Conservation (phyloP, 2,888 invertebrate genomes). For the Cepaea hortensis region DNA sequence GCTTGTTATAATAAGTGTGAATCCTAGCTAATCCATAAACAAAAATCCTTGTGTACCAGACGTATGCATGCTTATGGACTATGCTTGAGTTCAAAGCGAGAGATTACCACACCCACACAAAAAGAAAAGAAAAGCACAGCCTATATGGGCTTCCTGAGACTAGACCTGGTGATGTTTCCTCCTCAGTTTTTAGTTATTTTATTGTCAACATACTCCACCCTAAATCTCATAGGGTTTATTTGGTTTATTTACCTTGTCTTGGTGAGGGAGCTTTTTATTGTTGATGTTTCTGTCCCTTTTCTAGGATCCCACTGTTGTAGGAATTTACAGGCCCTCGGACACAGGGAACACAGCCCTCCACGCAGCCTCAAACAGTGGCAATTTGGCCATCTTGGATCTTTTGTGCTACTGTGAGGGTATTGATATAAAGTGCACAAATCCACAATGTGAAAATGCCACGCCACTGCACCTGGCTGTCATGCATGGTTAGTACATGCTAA, state of each 20-base stretch:
- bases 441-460: slow-evolving; percentile 73
- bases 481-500: slow-evolving; percentile 62
- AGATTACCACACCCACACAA: too few species aligned
- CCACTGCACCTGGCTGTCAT: slow-evolving; percentile 72
- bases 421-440: slow-evolving; percentile 68
- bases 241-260: background rate
- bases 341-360: slow-evolving; percentile 75
- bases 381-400: slow-evolving; percentile 63
- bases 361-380: slow-evolving; percentile 73
- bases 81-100: too few species aligned
- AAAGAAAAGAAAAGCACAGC: too few species aligned
- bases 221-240: too few species aligned
- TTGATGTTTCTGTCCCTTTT: background rate
- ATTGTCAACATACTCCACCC: too few species aligned
- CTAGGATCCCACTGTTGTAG: slow-evolving; percentile 65
- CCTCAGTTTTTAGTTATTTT: too few species aligned
- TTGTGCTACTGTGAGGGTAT: slow-evolving; percentile 65
- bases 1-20: too few species aligned
- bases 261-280: background rate
- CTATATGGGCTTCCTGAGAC: too few species aligned
- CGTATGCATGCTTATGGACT: too few species aligned
- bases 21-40: too few species aligned
- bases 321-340: slow-evolving; percentile 69
- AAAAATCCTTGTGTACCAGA: too few species aligned
- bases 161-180: too few species aligned